Conservation (phyloP, 2,888 invertebrate genomes). For the Tenthredo livida region DNA sequence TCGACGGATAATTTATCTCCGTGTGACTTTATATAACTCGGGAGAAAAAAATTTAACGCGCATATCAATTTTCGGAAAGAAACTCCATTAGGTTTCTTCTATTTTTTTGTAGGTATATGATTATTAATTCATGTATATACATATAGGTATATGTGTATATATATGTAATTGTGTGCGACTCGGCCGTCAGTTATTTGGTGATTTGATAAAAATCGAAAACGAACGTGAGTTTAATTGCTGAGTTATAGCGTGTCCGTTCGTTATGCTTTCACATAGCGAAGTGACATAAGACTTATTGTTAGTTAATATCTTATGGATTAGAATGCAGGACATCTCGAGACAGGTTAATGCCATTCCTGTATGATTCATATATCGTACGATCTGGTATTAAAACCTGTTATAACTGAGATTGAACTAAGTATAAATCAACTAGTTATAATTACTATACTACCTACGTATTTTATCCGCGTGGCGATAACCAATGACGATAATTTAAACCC, state of each 20-base stretch:
- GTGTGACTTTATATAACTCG: no score
- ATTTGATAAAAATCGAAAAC: background rate
- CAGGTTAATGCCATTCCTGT: constrained; percentile 41
- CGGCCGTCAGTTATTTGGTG: background rate
- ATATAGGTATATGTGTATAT: no score
- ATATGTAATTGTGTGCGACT: background rate
- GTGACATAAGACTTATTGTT: constrained; percentile 46
- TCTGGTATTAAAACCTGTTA: constrained; percentile 43
- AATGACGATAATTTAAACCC: constrained; percentile 22
- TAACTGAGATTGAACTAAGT: constrained; percentile 34
- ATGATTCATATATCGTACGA: constrained; percentile 34
- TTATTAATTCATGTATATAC: no score
- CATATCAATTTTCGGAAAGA: no score
- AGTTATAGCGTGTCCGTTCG: constrained; percentile 22
- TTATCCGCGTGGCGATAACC: background rate
- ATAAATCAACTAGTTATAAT: constrained; percentile 32
- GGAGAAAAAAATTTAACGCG: no score
- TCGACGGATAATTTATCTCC: background rate
- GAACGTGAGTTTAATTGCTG: constrained; percentile 23
- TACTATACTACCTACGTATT: constrained; percentile 12
- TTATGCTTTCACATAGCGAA: constrained; percentile 23
- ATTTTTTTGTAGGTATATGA: no score
- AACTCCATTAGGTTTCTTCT: no score
- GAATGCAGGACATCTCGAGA: constrained; percentile 41
- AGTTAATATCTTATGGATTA: constrained; percentile 46